Conservation (phyloP, 2,888 invertebrate genomes). For the Sthenelais limicola region DNA sequence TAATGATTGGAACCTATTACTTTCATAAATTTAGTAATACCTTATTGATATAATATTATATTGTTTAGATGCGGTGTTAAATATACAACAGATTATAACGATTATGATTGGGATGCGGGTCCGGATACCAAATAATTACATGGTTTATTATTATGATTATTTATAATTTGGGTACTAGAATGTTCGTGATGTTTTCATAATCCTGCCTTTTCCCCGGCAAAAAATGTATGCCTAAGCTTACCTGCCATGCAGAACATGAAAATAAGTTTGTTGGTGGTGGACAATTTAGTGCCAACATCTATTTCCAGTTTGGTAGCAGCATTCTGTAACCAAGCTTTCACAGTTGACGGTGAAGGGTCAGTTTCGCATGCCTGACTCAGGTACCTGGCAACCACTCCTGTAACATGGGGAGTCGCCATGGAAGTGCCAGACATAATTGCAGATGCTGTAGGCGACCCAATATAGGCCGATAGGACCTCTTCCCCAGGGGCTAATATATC, state of each 20-base stretch:
- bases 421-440: slow-evolving; percentile 42
- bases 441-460: not conserved
- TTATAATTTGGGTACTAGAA: too few species aligned
- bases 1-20: too few species aligned
- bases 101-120: too few species aligned
- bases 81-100: too few species aligned
- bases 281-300: not conserved
- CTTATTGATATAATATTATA: too few species aligned
- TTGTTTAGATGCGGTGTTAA: too few species aligned
- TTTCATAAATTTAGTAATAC: too few species aligned
- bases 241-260: slow-evolving; percentile 36
- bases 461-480: slow-evolving; percentile 34
- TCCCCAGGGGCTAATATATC: slow-evolving; percentile 47
- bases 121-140: too few species aligned
- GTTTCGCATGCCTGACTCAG: slow-evolving; percentile 27
- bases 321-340: slow-evolving; percentile 40
- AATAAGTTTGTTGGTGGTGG: slow-evolving; percentile 30
- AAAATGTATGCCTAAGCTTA: not conserved
- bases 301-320: slow-evolving; percentile 20
- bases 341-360: slow-evolving; percentile 8
- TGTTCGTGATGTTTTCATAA: too few species aligned
- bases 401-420: slow-evolving; percentile 47
- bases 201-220: too few species aligned
- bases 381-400: slow-evolving; percentile 43
- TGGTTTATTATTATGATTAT: too few species aligned